Conservation (phyloP, 2,113 vertebrate species). For the Pterocles burchelli region DNA sequence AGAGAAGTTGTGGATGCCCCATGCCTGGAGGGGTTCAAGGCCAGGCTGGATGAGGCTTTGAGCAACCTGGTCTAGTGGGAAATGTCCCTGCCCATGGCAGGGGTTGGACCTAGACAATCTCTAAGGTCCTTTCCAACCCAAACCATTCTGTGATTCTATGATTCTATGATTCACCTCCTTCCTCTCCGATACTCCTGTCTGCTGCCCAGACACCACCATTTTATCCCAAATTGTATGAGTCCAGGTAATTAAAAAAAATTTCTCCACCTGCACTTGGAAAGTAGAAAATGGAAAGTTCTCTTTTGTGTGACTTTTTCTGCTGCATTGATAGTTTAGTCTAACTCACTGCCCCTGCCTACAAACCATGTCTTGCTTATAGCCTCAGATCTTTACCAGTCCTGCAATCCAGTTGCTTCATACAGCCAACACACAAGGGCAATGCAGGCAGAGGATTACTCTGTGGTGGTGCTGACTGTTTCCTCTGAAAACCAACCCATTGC, state of each 20-base stretch:
- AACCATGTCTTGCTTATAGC: not conserved
- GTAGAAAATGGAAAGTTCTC: not conserved
- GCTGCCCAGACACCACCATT: not conserved
- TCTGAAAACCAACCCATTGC: not conserved
- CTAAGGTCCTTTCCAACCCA: too few relatives aligned
- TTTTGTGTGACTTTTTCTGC: not conserved
- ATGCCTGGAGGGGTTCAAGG: too few relatives aligned
- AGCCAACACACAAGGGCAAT: not conserved
- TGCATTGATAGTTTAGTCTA: not conserved
- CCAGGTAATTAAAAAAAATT: not conserved
- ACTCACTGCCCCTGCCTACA: not conserved
- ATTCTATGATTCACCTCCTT: not conserved
- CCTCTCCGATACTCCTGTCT: not conserved
- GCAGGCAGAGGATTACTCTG: not conserved
- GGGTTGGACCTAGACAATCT: too few relatives aligned
- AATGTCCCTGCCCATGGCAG: too few relatives aligned
- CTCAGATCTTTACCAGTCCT: not conserved
- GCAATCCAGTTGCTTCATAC: not conserved
- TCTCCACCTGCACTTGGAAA: not conserved
- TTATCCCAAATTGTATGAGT: not conserved
- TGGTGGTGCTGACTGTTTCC: not conserved
- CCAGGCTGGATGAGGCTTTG: too few relatives aligned
- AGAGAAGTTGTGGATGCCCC: too few relatives aligned
- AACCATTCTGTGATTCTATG: too few relatives aligned
- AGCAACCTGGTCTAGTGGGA: too few relatives aligned